Percentiles rank a stretch among this genome's conserved stretches.
phyloP scores from a whole-genome alignment of 2,113 vertebrate genomes.

The Cavia porcellus region DNA sequence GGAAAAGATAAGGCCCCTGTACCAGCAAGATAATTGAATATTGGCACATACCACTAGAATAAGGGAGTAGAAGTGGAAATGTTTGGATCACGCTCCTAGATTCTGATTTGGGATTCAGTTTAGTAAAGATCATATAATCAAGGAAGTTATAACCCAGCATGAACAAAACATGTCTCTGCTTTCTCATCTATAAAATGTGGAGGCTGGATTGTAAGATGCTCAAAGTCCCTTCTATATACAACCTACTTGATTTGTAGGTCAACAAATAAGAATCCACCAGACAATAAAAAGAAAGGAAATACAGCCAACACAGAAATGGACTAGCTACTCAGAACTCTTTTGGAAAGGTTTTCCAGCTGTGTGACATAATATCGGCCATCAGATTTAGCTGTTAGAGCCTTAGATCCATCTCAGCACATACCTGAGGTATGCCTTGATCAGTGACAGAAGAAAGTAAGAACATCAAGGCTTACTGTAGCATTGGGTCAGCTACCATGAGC shows the following conservation, averaged over 20 bases:
- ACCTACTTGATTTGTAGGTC: not conserved
- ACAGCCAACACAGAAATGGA: not conserved
- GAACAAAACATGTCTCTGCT: not conserved
- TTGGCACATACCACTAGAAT: not conserved
- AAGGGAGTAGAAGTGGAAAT: not conserved
- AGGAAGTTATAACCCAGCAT: not conserved
- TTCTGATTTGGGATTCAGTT: not conserved
- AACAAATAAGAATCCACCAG: not conserved
- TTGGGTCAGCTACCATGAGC: not conserved
- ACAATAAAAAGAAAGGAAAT: not conserved
- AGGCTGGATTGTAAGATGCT: accelerated
- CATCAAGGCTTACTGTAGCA: too few relatives aligned
- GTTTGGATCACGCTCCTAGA: not conserved
- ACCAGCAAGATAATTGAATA: not conserved
- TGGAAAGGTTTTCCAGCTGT: not conserved
- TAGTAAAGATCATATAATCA: not conserved
- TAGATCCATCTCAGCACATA: not conserved
- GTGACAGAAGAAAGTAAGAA: not conserved
- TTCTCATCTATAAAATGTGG: accelerated
- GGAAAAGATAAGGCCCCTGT: not conserved
- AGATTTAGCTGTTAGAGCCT: not conserved
- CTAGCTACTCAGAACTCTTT: not conserved
- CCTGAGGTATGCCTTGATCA: not conserved
- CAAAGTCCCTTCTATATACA: not conserved
- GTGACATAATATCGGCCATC: not conserved